Percentiles rank a stretch among this genome's conserved stretches.
phyloP scores from a whole-genome alignment of 2,113 vertebrate genomes.

The Pomatorhinus ruficollis region DNA sequence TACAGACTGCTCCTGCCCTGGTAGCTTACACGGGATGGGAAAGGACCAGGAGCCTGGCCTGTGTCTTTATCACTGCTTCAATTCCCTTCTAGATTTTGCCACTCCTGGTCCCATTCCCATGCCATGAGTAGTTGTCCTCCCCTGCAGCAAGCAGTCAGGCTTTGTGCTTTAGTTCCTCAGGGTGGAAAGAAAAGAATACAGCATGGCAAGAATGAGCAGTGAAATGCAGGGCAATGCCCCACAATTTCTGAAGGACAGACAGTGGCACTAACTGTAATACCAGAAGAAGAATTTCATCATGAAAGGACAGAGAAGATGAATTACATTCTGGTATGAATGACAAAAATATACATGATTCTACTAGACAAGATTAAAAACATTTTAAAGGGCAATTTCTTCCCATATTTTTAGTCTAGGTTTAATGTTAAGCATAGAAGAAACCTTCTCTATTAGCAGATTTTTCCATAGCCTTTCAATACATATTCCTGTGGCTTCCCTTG shows the following conservation, averaged over 20 bases:
- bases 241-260: neutral
- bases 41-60: neutral
- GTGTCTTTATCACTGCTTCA: accelerated
- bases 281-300: neutral
- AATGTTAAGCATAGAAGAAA: neutral
- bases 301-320: neutral
- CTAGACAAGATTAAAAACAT: neutral
- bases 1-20: neutral
- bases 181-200: accelerated
- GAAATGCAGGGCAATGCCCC: accelerated
- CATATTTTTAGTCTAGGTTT: neutral
- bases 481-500: neutral
- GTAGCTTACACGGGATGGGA: neutral
- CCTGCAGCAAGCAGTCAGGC: neutral
- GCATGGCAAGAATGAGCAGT: neutral
- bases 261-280: neutral
- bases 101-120: neutral
- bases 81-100: neutral
- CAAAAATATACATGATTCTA: neutral
- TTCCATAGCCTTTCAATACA: neutral
- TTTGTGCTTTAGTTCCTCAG: neutral
- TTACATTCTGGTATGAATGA: neutral
- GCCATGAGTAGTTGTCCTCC: neutral
- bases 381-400: neutral
- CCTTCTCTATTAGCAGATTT: neutral